These are phyloP conservation scores for Monopterus albus DNA, from an alignment of 2,113 vertebrate genomes.

Conservation along the genomic window DNA sequence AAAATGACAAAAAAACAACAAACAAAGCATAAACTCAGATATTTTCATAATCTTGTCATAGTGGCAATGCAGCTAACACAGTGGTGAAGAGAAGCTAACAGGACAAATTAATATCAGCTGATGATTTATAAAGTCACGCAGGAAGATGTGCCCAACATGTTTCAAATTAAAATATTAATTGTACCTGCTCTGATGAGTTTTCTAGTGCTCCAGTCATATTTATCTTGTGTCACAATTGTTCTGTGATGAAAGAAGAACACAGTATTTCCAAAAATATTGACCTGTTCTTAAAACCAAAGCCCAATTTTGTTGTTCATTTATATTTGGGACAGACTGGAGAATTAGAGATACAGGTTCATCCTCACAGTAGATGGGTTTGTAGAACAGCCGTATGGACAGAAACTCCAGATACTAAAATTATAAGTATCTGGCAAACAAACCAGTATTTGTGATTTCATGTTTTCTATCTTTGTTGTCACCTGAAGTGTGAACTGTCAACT, in stretches of 20 bases:
- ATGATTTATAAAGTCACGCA: not conserved
- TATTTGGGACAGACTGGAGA: no score
- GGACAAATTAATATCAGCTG: constrained; percentile 18
- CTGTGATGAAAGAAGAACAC: not conserved
- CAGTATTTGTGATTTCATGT: no score
- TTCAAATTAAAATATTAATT: constrained; percentile 5
- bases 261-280: not conserved
- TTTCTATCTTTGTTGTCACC: no score
- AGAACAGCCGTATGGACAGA: no score
- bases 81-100: constrained; percentile 2
- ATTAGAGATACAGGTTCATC: no score
- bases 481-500: no score
- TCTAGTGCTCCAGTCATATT: not conserved
- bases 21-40: not conserved
- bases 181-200: not conserved
- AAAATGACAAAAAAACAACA: not conserved
- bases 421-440: no score
- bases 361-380: no score
- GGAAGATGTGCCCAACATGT: not conserved
- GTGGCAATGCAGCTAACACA: not conserved
- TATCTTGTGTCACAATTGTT: not conserved
- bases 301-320: not conserved
- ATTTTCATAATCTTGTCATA: not conserved
- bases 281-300: not conserved
- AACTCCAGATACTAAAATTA: no score